These are phyloP conservation scores for Poeciliopsis turrubarensis DNA, from an alignment of 2,113 vertebrate genomes.

Conservation along the genomic window DNA sequence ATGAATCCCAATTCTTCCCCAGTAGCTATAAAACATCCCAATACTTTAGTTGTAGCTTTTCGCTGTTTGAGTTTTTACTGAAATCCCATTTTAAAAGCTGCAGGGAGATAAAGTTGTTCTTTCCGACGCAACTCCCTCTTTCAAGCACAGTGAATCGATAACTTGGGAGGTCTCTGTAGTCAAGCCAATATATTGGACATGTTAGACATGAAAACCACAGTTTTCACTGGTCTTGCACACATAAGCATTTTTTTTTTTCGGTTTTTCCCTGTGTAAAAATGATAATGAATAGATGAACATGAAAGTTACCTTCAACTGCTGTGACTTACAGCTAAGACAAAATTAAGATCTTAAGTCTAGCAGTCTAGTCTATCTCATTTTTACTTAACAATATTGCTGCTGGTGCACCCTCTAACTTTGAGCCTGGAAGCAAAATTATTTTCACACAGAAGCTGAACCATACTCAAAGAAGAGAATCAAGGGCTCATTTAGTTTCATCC, in stretches of 20 bases:
- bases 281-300: neutral
- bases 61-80: neutral
- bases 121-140: neutral
- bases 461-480: neutral
- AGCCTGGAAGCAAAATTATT: neutral
- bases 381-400: neutral
- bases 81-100: neutral
- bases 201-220: neutral
- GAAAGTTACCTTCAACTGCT: neutral
- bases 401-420: neutral
- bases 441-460: neutral
- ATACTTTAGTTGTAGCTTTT: neutral
- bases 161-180: neutral
- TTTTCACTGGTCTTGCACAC: neutral
- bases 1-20: too few species aligned
- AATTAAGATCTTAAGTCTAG: neutral
- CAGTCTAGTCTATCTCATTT: neutral
- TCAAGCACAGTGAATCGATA: neutral
- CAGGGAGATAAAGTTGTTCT: neutral
- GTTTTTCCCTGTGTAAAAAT: too few species aligned
- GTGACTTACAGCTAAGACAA: neutral
- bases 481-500: neutral
- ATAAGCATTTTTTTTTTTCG: accelerated
- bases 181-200: neutral
- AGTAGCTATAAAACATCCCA: too few species aligned